Evolutionary conservation across 2,113 vertebrate species (phyloP).

Genomic region (Centrocercus urophasianus): DNA sequence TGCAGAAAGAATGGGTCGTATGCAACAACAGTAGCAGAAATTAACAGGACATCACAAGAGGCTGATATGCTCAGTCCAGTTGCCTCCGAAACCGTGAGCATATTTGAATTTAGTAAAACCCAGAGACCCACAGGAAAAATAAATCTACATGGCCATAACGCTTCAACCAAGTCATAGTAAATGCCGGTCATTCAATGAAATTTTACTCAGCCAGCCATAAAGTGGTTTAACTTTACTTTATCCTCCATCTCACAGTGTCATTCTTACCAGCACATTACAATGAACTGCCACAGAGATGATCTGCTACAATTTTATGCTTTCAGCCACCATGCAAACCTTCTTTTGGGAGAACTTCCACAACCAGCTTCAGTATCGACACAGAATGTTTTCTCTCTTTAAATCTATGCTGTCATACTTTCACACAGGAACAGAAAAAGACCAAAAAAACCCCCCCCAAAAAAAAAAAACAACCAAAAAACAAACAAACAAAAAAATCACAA

Average conservation of each 20-base stretch:
- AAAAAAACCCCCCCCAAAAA: no score
- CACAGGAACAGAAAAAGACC: background rate
- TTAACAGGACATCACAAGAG: background rate
- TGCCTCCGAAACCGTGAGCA: background rate
- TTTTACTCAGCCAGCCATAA: background rate
- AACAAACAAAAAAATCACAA: background rate
- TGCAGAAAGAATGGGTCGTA: fast-evolving
- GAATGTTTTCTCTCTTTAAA: background rate
- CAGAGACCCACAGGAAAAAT: background rate
- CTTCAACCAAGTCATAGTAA: background rate
- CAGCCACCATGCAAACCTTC: background rate
- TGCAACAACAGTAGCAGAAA: background rate
- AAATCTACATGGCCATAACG: background rate
- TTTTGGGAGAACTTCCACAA: background rate
- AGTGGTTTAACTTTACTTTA: background rate
- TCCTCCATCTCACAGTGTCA: background rate
- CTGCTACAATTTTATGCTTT: background rate
- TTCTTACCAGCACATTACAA: background rate
- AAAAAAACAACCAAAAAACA: no score
- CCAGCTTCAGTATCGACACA: background rate
- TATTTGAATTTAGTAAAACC: background rate
- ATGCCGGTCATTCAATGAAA: background rate
- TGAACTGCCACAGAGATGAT: background rate
- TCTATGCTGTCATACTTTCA: background rate
- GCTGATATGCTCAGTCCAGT: background rate